Conservation (phyloP, 2,797 vertebrate species). For the Rallus crepitans region DNA sequence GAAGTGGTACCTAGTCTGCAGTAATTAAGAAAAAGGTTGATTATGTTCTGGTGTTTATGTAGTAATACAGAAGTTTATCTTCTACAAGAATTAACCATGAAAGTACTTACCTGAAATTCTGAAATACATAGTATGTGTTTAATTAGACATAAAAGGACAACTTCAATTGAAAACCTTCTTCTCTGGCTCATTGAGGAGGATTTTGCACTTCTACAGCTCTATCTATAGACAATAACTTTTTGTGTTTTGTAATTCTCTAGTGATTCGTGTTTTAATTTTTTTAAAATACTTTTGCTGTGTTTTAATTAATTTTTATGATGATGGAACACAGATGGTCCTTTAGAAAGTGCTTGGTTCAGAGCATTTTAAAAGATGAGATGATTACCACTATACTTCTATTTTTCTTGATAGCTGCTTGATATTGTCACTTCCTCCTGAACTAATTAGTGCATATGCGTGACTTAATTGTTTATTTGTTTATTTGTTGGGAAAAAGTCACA, state of each 20-base stretch:
- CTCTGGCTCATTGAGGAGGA: not conserved
- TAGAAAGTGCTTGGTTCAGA: not conserved
- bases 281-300: not conserved
- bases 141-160: not conserved
- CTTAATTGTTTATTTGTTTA: not conserved
- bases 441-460: not conserved
- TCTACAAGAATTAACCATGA: not conserved
- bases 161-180: not conserved
- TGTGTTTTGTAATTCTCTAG: not conserved
- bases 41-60: not conserved
- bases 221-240: not conserved
- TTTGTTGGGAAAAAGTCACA: not conserved
- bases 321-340: not conserved
- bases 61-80: not conserved
- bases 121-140: not conserved
- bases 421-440: not conserved
- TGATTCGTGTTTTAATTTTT: not conserved
- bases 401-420: not conserved
- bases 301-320: conserved; percentile 11
- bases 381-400: not conserved
- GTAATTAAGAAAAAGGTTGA: not conserved
- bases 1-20: not conserved
- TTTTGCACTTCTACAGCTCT: not conserved
- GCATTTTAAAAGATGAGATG: not conserved
- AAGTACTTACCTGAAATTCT: not conserved